These are phyloP conservation scores for Temnothorax ravouxi DNA, from an alignment of 2,888 invertebrate species.

Conservation along the genomic window DNA sequence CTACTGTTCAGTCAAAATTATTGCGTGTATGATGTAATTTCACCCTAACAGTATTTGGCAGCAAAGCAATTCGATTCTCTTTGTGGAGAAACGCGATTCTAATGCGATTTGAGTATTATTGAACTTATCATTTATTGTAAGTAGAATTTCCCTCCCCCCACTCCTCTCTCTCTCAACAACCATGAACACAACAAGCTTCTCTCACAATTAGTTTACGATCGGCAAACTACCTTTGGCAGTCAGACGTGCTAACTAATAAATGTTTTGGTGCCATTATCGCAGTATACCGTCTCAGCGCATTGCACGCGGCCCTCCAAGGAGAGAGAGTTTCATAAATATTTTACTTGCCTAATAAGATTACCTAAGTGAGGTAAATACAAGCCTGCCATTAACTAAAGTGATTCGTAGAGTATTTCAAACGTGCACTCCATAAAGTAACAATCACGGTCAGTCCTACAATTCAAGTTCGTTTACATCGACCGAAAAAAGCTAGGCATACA, in stretches of 20 bases:
- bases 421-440: not conserved
- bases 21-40: not conserved
- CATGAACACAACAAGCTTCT: constrained; percentile 51
- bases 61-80: constrained; percentile 27
- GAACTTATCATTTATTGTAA: constrained; percentile 30
- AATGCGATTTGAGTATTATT: constrained; percentile 16
- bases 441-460: not conserved
- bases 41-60: not conserved
- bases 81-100: constrained; percentile 3
- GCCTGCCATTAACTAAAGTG: constrained; percentile 36
- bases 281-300: not conserved
- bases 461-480: not conserved
- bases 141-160: not conserved
- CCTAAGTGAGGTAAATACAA: constrained; percentile 2
- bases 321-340: constrained; percentile 58
- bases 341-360: constrained; percentile 57
- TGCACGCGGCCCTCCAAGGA: not conserved
- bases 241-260: constrained; percentile 55
- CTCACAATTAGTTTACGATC: constrained; percentile 63
- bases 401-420: constrained; percentile 38
- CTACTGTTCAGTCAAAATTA: not conserved
- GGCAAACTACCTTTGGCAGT: constrained; percentile 48
- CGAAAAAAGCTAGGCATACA: not conserved
- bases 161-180: constrained; percentile 9
- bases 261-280: constrained; percentile 30